Base-by-base conservation (phyloP, 2,797 vertebrate species). In the Eurystomus glaucurus region DNA sequence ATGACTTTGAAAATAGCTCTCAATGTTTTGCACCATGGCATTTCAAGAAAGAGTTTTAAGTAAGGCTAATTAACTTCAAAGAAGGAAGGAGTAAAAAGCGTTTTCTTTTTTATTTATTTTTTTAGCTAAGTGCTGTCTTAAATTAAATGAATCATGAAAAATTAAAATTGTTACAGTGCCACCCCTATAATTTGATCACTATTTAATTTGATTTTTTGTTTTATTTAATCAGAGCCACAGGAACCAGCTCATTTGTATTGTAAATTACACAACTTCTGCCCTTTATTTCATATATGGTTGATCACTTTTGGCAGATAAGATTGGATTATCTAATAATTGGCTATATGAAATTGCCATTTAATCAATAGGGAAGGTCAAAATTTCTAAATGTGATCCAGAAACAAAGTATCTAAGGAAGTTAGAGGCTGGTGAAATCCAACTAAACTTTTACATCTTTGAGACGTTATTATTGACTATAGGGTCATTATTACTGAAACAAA, bases 261-360 rank as follows among this genome's bases (percentile, higher is more conserved):
- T 97, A 98, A 98, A 98, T 97, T 97, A 96, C 94, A 97, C 92
- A 97, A 94, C 93, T 97, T 94, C 95, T 98, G 98, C 92, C 97
- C 96, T 98, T 97, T 97, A 96, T 97, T 98, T 98, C 87, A 78
- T 95, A 93, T 82, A 91, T 4, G 14, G 92, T 96, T 97, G 91
- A 98, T 98, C 84, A 52, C 80, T 97, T 98, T 97, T 97, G 98
- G 93, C 96, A 88, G 95, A 75, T 97, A 85, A 94, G 97, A 98
- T 98, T 98, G 96, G 96, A 94, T 96, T 97, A 98, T 98, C 98
- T 97, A 97, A 98, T 98, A 96, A 97, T 97, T 95, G 94, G 93
- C 93, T 95, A 83, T 90, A 97, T 96, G 97, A 98, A 98, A 98
- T 97, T 98, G 97, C 97, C 77, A 92, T 94, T 95, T 97, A 98